Evolutionary conservation across 2,888 invertebrate species (phyloP).

Genomic region (Harmothoe impar): DNA sequence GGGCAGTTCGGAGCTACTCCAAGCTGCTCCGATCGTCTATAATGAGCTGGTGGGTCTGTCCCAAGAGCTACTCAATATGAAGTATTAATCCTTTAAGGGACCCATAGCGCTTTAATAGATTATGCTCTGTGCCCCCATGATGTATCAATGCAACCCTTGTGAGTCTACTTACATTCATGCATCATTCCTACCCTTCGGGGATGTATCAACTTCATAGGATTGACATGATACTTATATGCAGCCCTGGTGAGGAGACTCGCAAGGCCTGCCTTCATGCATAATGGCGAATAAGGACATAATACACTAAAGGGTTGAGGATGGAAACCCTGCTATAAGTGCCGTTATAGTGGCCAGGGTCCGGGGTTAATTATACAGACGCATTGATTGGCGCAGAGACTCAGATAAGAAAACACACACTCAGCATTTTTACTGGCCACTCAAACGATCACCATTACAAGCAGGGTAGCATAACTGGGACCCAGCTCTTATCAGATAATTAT

Average conservation of each 20-base stretch:
- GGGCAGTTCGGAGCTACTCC: not conserved
- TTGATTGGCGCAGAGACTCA: not conserved
- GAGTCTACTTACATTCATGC: no score
- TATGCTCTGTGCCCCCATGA: no score
- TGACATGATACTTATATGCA: no score
- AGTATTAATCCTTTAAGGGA: no score
- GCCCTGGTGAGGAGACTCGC: no score
- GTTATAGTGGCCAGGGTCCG: not conserved
- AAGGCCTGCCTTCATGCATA: no score
- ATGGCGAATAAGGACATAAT: no score
- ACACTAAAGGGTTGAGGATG: not conserved
- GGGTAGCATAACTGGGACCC: not conserved
- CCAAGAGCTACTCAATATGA: not conserved
- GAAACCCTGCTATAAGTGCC: not conserved
- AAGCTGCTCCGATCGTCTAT: not conserved
- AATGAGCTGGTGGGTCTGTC: not conserved
- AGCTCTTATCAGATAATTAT: slow-evolving; percentile 19
- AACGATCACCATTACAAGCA: not conserved
- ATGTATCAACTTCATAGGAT: no score
- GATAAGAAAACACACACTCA: not conserved
- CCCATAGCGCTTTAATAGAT: no score
- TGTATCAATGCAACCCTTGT: no score
- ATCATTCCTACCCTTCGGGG: no score
- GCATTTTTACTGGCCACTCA: not conserved
- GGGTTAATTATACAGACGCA: not conserved